Evolutionary conservation across 1,140 invertebrate species (phyloP).

Genomic region (Cephus cinctus): DNA sequence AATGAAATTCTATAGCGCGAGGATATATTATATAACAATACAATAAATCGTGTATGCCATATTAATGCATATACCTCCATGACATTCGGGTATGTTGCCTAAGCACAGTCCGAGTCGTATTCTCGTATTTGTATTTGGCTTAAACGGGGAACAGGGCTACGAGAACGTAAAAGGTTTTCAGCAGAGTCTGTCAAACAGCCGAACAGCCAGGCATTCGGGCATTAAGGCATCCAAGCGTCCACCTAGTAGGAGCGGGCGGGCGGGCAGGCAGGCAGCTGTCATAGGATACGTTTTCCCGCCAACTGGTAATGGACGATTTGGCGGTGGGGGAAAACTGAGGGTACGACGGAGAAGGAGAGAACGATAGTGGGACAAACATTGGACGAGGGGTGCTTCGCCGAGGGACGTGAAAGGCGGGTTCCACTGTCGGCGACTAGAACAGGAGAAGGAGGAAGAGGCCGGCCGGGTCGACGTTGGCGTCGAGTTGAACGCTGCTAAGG

Average conservation of each 20-base stretch:
- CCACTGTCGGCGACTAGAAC: neutral
- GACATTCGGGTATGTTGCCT: too few species aligned
- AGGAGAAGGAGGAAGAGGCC: neutral
- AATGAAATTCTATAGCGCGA: too few species aligned
- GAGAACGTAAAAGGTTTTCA: too few species aligned
- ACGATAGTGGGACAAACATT: neutral
- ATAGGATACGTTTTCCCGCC: slow-evolving; percentile 38
- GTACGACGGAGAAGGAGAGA: neutral
- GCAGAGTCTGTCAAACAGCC: too few species aligned
- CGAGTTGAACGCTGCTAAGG: slow-evolving; percentile 8
- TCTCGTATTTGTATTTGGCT: too few species aligned
- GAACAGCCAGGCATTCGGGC: neutral
- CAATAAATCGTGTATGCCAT: too few species aligned
- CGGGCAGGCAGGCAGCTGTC: slow-evolving; percentile 26
- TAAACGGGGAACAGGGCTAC: too few species aligned
- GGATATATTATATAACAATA: too few species aligned
- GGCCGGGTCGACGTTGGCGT: neutral
- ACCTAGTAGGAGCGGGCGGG: neutral
- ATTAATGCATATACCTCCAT: too few species aligned
- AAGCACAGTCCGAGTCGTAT: too few species aligned
- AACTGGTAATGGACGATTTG: slow-evolving; percentile 22
- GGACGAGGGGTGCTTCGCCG: neutral
- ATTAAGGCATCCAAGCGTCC: neutral
- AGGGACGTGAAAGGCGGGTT: neutral
- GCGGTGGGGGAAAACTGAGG: slow-evolving; percentile 1